A percentile compares a stretch with the other conserved stretches of the same genome.
These are phyloP conservation scores for Fabriciana adippe DNA, from an alignment of 2,888 invertebrate genomes.

Conservation along the genomic window DNA sequence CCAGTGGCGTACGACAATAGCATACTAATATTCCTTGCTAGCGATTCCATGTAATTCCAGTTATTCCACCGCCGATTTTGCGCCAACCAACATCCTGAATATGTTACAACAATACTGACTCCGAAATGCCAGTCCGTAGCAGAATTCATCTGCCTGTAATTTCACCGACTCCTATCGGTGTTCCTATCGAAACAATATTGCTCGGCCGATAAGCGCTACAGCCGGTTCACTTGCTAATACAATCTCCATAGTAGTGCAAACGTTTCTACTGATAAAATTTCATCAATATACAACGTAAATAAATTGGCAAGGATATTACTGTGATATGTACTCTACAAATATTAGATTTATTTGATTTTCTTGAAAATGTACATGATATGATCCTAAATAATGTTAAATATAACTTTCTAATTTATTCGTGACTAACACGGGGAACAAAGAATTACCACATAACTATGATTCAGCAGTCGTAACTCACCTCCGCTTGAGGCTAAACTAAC, in stretches of 20 bases:
- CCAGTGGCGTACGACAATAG: conserved; percentile 69
- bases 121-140: conserved; percentile 47
- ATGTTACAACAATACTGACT: conserved; percentile 62
- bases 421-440: conserved; percentile 41
- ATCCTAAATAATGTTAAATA: not conserved
- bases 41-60: conserved; percentile 74
- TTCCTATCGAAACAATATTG: conserved; percentile 38
- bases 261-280: conserved; percentile 24
- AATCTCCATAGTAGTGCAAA: conserved; percentile 26
- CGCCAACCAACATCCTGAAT: conserved; percentile 73
- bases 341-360: not conserved
- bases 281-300: conserved; percentile 1
- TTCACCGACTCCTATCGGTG: conserved; percentile 35
- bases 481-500: conserved; percentile 74
- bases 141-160: conserved; percentile 43
- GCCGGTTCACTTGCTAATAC: conserved; percentile 33
- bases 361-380: not conserved
- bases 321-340: not conserved
- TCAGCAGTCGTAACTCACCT: conserved; percentile 66
- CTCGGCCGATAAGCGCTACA: conserved; percentile 37
- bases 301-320: not conserved
- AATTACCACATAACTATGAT: conserved; percentile 55
- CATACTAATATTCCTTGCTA: conserved; percentile 77
- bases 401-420: conserved; percentile 21
- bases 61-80: conserved; percentile 63